Conservation (phyloP, 2,113 vertebrate species). For the Chamaea fasciata region DNA sequence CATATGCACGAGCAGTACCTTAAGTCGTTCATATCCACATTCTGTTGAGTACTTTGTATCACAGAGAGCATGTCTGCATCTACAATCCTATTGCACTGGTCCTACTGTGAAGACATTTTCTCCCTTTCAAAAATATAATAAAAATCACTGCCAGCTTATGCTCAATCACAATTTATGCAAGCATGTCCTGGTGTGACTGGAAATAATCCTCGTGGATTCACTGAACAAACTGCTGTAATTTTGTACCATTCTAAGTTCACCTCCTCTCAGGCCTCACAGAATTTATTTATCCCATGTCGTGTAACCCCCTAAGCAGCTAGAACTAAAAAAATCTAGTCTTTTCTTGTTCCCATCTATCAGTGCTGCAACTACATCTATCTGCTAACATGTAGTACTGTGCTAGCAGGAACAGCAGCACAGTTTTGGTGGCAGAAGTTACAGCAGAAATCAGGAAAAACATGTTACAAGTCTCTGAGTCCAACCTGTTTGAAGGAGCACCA, state of each 20-base stretch:
- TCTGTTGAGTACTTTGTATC: conserved; percentile 1
- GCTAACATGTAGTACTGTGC: neutral
- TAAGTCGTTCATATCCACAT: conserved; percentile 13
- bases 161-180: conserved; percentile 4
- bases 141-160: neutral
- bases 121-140: neutral
- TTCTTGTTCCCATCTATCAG: neutral
- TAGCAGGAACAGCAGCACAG: neutral
- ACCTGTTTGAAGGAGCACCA: neutral
- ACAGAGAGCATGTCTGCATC: neutral
- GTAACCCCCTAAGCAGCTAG: fast-evolving
- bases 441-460: neutral
- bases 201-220: neutral
- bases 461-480: neutral
- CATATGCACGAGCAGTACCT: neutral
- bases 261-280: neutral
- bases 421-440: neutral
- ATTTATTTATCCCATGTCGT: neutral
- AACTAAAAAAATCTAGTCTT: neutral
- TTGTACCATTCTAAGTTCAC: neutral
- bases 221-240: neutral
- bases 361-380: neutral
- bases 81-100: neutral
- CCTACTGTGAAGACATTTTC: conserved; percentile 12
- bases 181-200: neutral